A percentile compares a stretch with the other conserved stretches of the same genome.
These are phyloP conservation scores for Agonum fuliginosum DNA, from an alignment of 2,888 invertebrate species.

Conservation along the genomic window DNA sequence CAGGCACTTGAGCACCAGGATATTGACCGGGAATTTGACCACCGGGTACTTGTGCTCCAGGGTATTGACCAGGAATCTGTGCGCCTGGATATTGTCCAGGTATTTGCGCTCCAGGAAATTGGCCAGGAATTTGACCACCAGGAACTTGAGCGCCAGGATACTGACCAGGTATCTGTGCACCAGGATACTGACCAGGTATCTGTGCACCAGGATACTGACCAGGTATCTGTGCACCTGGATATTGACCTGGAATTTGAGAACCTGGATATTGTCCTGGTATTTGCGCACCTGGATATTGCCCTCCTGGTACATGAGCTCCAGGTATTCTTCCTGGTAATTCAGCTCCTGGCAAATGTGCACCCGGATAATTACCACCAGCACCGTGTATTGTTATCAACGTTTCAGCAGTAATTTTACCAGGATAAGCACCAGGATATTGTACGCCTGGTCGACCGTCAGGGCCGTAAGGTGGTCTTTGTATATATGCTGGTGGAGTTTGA, in stretches of 20 bases:
- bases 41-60: slow-evolving; percentile 36
- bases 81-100: slow-evolving; percentile 47
- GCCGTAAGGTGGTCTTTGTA: not conserved
- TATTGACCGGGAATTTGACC: slow-evolving; percentile 54
- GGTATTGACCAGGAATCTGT: slow-evolving; percentile 48
- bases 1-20: slow-evolving; percentile 54
- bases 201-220: slow-evolving; percentile 29
- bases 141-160: slow-evolving; percentile 28
- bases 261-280: no score
- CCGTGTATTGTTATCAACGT: slow-evolving; percentile 47
- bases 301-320: not conserved
- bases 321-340: not conserved
- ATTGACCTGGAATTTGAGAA: slow-evolving; percentile 36
- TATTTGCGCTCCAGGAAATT: slow-evolving; percentile 53
- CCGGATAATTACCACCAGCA: slow-evolving; percentile 1
- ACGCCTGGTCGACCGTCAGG: slow-evolving; percentile 55
- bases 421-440: slow-evolving; percentile 34
- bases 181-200: no score
- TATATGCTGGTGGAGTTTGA: not conserved
- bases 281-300: slow-evolving; percentile 4
- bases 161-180: slow-evolving; percentile 30
- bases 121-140: no score
- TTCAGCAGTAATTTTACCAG: slow-evolving; percentile 53
- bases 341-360: no score
- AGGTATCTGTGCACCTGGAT: no score